Conservation (phyloP, 2,797 vertebrate species). For the Merluccius polli region DNA sequence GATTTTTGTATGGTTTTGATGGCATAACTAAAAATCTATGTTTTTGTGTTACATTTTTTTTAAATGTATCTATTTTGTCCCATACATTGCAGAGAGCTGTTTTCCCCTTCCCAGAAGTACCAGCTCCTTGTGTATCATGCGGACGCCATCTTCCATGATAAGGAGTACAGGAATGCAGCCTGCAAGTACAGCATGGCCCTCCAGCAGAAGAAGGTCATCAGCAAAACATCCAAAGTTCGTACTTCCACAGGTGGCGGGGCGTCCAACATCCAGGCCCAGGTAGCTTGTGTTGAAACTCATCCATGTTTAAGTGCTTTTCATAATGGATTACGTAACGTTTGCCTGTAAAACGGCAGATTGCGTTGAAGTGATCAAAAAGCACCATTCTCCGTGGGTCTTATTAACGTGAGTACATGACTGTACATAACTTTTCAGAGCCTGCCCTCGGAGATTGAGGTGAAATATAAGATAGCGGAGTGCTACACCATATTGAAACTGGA, state of each 20-base stretch:
- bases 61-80: too few relatives aligned
- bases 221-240: conserved; percentile 97
- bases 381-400: not conserved
- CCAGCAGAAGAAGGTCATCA: conserved; percentile 96
- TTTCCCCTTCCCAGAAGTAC: conserved; percentile 96
- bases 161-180: conserved; percentile 95
- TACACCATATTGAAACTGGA: conserved; percentile 96
- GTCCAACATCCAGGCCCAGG: conserved; percentile 87
- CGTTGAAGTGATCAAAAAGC: not conserved
- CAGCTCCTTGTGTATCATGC: conserved; percentile 95
- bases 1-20: not conserved
- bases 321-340: not conserved
- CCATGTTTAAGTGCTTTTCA: not conserved
- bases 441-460: conserved; percentile 97
- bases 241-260: conserved; percentile 87
- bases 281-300: conserved; percentile 42
- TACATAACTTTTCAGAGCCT: conserved; percentile 75
- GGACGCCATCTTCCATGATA: conserved; percentile 96
- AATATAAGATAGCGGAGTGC: conserved; percentile 99
- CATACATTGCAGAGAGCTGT: conserved; percentile 79
- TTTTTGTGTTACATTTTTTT: too few relatives aligned
- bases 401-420: not conserved
- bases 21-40: not conserved
- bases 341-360: not conserved
- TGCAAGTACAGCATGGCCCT: conserved; percentile 97